Conservation (phyloP, 2,888 invertebrate species). For the Drosophila anceps region DNA sequence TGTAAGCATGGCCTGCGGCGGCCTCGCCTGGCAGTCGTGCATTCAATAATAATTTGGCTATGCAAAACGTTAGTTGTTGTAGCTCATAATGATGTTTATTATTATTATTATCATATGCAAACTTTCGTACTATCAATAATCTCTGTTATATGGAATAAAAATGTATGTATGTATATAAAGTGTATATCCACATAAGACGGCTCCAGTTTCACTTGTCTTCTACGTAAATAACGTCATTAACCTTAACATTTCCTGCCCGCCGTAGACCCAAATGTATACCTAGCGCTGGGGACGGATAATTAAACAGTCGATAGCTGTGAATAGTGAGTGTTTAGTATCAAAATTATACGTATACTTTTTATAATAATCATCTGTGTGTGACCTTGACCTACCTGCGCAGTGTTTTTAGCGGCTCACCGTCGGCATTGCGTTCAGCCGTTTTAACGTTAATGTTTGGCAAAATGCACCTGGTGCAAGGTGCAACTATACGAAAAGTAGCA, state of each 20-base stretch:
- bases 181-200: conserved; percentile 36
- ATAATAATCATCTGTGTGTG: background rate
- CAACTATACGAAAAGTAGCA: conserved; percentile 70
- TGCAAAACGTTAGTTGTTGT: conserved; percentile 51
- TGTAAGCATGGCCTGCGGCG: conserved; percentile 95
- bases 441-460: conserved; percentile 90
- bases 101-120: conserved; percentile 56
- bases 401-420: conserved; percentile 89
- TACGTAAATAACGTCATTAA: conserved; percentile 86
- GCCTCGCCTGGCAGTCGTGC: conserved; percentile 91
- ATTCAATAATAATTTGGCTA: conserved; percentile 77
- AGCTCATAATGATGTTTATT: conserved; percentile 47
- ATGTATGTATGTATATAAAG: conserved; percentile 57
- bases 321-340: background rate
- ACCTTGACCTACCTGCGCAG: conserved; percentile 87
- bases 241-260: conserved; percentile 84
- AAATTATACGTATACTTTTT: background rate
- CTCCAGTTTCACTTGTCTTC: conserved; percentile 70
- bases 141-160: conserved; percentile 71
- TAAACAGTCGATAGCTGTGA: conserved; percentile 73
- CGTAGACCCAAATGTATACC: conserved; percentile 87
- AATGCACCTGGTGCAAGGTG: conserved; percentile 87
- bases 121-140: conserved; percentile 58
- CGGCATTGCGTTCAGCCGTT: conserved; percentile 87
- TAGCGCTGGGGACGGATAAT: conserved; percentile 85